These are phyloP conservation scores for Brachyopa scutellaris DNA, from an alignment of 2,888 invertebrate genomes.

Conservation along the genomic window DNA sequence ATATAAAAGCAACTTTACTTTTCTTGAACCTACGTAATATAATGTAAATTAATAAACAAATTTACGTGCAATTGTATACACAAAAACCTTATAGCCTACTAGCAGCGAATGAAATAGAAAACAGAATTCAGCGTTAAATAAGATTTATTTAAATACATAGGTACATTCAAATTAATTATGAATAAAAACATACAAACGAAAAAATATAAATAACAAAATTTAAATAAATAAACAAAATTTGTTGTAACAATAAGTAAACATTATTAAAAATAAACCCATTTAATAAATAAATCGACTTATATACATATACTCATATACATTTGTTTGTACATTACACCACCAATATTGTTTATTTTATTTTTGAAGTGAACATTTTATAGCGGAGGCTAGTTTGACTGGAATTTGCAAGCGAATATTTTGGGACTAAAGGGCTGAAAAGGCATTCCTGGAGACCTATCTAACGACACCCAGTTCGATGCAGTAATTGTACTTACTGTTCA, in stretches of 20 bases:
- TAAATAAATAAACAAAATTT: conserved; percentile 13
- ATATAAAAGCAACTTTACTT: background rate
- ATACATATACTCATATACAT: too few relatives aligned
- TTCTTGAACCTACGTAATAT: background rate
- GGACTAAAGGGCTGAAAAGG: too few relatives aligned
- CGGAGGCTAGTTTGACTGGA: too few relatives aligned
- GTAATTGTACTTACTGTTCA: too few relatives aligned
- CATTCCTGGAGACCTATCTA: too few relatives aligned
- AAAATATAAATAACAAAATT: background rate
- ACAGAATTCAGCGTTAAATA: background rate
- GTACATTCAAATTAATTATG: conserved; percentile 9
- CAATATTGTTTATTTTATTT: background rate
- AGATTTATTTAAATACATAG: background rate
- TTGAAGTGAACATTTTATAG: too few relatives aligned
- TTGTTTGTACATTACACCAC: too few relatives aligned
- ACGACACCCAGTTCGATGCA: too few relatives aligned
- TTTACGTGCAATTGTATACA: background rate
- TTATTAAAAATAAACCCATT: conserved; percentile 30
- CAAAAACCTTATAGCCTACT: background rate
- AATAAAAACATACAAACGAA: conserved; percentile 20
- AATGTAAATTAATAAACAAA: background rate
- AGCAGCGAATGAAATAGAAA: background rate
- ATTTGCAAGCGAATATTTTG: too few relatives aligned
- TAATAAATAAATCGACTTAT: conserved; percentile 40
- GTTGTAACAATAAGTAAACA: conserved; percentile 33